Evolutionary conservation across 2,113 vertebrate genomes (phyloP), one percentile per base, ranked within the genome.

Genomic region (Sinocyclocheilus anshuiensis): DNA sequence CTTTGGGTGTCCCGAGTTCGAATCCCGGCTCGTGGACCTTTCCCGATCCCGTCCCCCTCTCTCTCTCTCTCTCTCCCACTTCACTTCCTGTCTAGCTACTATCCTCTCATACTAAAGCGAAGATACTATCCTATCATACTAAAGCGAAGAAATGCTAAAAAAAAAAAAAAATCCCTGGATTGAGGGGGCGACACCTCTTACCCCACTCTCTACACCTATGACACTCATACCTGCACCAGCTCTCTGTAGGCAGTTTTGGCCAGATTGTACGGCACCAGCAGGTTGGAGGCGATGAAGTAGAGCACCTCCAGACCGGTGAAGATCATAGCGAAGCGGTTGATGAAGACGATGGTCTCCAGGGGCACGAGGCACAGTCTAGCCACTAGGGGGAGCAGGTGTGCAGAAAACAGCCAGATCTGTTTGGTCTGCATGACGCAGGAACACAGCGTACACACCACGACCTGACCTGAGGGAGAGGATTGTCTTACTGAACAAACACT

Each of bases 351-450:
- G 63, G 97, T 99, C 92, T 99, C 98, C 88, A 99, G 89, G 11
- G 98, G 98, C 75, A 99, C 97, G 16, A 99, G 95, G 92, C 98
- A 99, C 84, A 99, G 97, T 0, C 97, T 94, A 45, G 98, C 98
- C 94, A 98, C 95, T 84, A 99, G 95, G 91, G 98, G 98, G 91
- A 99, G 97, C 92, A 99, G 96, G 89, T 99, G 98, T 88, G 98
- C 98, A 0, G 98, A 99, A 88, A 99, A 99, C 1, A 99, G 96
- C 98, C 98, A 99, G 87, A 99, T 99, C 94, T 97, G 96, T 89
- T 99, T 99, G 26, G 98, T 99, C 92, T 98, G 98, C 98, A 99
- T 99, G 90, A 99, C 98, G 86, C 97, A 98, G 87, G 98, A 99
- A 93, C 98, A 99, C 29, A 99, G 94, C 0, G 97, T 98, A 84